These are phyloP conservation scores for Heliconius charithonia DNA, from an alignment of 2,888 invertebrate species.

Conservation along the genomic window DNA sequence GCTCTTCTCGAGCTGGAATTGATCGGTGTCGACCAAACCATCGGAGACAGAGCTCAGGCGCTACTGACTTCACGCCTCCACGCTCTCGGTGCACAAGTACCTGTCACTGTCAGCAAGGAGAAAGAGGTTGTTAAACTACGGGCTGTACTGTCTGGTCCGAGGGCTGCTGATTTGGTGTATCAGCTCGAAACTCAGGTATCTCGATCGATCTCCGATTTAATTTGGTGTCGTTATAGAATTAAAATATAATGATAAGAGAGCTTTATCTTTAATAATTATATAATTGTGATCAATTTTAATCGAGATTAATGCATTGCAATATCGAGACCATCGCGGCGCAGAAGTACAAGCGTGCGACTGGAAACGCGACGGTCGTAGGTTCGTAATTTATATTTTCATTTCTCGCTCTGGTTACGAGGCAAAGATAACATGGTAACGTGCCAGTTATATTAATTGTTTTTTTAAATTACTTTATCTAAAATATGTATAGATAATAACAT, in stretches of 20 bases:
- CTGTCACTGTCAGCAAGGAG: constrained; percentile 67
- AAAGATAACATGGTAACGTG: too few relatives aligned
- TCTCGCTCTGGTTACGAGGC: too few relatives aligned
- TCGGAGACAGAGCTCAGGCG: constrained; percentile 80
- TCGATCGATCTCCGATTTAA: neutral
- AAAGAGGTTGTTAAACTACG: constrained; percentile 80
- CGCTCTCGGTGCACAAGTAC: constrained; percentile 66
- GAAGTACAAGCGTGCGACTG: too few relatives aligned
- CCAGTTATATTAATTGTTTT: too few relatives aligned
- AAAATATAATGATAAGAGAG: neutral
- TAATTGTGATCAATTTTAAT: too few relatives aligned
- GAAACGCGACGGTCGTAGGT: too few relatives aligned
- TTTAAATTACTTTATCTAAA: too few relatives aligned
- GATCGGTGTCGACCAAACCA: constrained; percentile 83
- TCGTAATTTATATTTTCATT: too few relatives aligned
- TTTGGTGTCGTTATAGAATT: neutral
- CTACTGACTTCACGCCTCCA: constrained; percentile 63
- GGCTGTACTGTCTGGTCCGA: constrained; percentile 87
- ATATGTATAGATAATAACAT: too few relatives aligned
- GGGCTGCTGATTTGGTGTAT: constrained; percentile 91
- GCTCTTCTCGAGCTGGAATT: constrained; percentile 90
- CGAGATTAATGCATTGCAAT: too few relatives aligned
- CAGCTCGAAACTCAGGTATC: constrained; percentile 90
- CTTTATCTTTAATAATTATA: neutral
- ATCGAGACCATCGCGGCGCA: too few relatives aligned